Base-by-base conservation (phyloP, 2,888 invertebrate genomes). In the Desoria tigrina region DNA sequence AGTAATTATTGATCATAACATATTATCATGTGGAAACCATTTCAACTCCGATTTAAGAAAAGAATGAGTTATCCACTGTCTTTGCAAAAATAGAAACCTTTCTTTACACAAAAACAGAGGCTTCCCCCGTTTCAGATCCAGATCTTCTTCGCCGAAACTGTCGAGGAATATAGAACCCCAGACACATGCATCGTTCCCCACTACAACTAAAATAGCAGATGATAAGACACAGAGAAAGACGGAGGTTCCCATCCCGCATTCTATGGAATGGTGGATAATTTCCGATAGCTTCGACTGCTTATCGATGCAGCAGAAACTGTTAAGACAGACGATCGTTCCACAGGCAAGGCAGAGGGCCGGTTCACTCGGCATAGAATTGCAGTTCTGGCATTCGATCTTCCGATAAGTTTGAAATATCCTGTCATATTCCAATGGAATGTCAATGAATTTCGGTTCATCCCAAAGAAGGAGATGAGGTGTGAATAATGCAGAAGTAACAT, bases 91-190 rank as follows among this genome's bases (percentile, higher is more conserved):
- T 27, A 62, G 62, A 59, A 64, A 65, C 53, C 72, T 58, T 37
- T 72, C 69, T 62, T 66, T 64, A 63, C 68, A 68, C 42, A 72
- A 61, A 58, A 65, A 66, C 42, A 72, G 26, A 39, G 72, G 69
- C 56, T 68, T 69, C 16, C 72, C 72, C 63, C 69, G 61, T 42
- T 63, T 61, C 49, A 69, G 61, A 59, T 69, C 69, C 42, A 67
- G 50, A 65, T 72, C 72, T 42, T 69, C 69, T 49, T 72, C 72
- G 18, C 68, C 69, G 50, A 61, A 69, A 27, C 58, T 65, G 54
- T 72, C 72, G 39, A 72, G 51, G 59, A 66, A 72, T n/a, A 72
- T 64, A 18, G 68, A 68, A 23, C 72, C 72, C 72, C 72, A 72
- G 23, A 63, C 63, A 59, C 69, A 69, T 2, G 66, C 66, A 49